phyloP scores from a whole-genome alignment of 2,113 vertebrate species.

The Globicephala melas region DNA sequence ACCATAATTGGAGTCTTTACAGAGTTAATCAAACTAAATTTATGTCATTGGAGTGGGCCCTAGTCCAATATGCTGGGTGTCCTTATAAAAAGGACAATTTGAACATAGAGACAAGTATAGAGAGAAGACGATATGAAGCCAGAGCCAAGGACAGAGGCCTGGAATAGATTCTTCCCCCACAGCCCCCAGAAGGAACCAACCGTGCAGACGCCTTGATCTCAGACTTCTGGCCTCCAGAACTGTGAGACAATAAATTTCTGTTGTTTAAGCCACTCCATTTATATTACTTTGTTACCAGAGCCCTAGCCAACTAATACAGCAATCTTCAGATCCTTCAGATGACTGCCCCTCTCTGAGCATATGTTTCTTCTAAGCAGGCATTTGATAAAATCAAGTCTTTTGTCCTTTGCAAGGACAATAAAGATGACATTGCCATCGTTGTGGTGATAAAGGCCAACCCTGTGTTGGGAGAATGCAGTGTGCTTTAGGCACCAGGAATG shows the following conservation, averaged over 20 bases:
- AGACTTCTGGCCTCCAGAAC: neutral
- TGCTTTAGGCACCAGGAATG: too few relatives aligned
- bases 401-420: neutral
- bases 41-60: neutral
- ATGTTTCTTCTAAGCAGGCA: neutral
- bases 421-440: neutral
- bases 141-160: neutral
- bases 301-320: neutral
- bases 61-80: neutral
- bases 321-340: neutral
- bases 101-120: neutral
- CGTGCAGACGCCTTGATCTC: neutral
- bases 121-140: neutral
- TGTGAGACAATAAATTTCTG: neutral
- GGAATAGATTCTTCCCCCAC: neutral
- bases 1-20: neutral
- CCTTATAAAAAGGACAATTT: neutral
- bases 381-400: neutral
- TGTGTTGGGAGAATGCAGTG: neutral
- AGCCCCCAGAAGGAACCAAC: neutral
- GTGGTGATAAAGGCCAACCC: neutral
- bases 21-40: neutral
- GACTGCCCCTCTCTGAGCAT: neutral
- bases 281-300: neutral
- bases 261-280: neutral